phyloP scores from a whole-genome alignment of 2,113 vertebrate genomes.

The Urocitellus parryii region DNA sequence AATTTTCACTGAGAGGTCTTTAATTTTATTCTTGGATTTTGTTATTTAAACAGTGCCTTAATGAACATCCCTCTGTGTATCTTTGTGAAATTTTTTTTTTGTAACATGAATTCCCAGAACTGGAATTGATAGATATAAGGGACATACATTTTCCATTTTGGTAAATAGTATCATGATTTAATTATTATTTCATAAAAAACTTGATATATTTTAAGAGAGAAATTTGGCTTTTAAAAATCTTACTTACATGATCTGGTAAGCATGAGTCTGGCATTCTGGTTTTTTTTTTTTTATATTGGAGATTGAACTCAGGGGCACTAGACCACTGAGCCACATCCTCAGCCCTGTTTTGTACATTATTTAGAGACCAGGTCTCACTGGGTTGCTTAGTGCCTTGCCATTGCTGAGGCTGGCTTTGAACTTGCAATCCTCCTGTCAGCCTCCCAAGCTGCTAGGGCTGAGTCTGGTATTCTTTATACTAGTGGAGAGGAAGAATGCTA shows the following conservation, averaged over 20 bases:
- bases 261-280: no score
- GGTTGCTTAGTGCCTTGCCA: no score
- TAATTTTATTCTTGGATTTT: background rate
- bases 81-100: background rate
- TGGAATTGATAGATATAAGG: background rate
- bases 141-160: background rate
- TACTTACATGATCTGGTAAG: background rate
- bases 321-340: no score
- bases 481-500: background rate
- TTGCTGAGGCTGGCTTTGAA: no score
- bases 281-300: no score
- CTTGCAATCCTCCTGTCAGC: no score
- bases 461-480: background rate
- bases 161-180: background rate
- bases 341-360: no score
- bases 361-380: no score
- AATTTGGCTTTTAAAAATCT: background rate
- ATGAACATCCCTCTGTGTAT: background rate
- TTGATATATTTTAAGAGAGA: background rate
- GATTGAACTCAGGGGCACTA: no score
- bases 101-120: background rate
- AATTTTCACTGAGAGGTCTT: background rate
- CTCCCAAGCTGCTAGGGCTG: background rate
- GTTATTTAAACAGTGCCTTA: background rate
- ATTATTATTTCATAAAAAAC: background rate